These are phyloP conservation scores for Amblyopsis hoosieri DNA, from an alignment of 2,797 vertebrate species.

Conservation along the genomic window DNA sequence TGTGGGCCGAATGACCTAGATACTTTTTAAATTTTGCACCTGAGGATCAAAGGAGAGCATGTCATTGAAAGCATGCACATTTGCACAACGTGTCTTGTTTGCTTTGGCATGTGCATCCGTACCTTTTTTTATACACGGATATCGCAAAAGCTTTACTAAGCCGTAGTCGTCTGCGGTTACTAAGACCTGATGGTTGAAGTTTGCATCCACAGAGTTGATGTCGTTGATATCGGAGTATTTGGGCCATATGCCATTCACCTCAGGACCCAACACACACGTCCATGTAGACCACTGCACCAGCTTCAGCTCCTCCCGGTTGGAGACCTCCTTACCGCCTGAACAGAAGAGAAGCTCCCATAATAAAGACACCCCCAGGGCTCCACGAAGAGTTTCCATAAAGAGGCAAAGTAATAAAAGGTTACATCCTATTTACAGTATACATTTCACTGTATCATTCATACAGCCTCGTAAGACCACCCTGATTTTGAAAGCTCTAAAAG, in stretches of 20 bases:
- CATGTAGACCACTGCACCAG: conserved; percentile 93
- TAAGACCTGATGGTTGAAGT: conserved; percentile 94
- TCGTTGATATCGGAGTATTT: conserved; percentile 96
- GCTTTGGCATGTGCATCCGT: conserved; percentile 2
- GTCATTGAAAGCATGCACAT: not conserved
- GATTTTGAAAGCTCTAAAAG: no score
- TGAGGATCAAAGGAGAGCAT: conserved; percentile 64
- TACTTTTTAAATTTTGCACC: conserved; percentile 98
- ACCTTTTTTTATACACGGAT: conserved; percentile 97
- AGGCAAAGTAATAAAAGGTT: not conserved
- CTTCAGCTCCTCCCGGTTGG: conserved; percentile 94
- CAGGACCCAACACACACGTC: conserved; percentile 93
- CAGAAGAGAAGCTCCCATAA: conserved; percentile 35
- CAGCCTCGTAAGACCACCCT: no score
- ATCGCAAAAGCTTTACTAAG: conserved; percentile 94
- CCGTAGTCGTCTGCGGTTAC: conserved; percentile 97
- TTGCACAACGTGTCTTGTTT: not conserved
- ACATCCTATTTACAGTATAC: not conserved
- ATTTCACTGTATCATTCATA: no score
- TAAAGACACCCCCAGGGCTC: not conserved
- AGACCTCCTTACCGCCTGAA: conserved; percentile 94
- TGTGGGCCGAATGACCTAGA: conserved; percentile 95
- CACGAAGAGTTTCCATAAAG: no score
- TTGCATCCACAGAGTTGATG: conserved; percentile 96
- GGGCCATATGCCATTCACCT: conserved; percentile 97